Evolutionary conservation across 1,140 invertebrate genomes (phyloP), one percentile per base, ranked within the genome.

Genomic region (Dreissena polymorpha): DNA sequence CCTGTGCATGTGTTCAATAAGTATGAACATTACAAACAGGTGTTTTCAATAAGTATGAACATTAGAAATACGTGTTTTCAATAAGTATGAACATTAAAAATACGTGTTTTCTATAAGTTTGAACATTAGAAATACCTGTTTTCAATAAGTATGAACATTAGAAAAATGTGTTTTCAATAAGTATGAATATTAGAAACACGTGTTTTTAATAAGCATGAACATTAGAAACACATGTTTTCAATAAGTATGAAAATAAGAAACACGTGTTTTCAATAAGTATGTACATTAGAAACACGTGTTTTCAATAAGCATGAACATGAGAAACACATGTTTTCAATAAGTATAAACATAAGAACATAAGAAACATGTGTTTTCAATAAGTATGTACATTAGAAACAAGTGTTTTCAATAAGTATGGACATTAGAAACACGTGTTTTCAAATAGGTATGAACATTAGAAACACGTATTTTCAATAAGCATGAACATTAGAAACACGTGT

Each of bases 1-100:
- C 76, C 92, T 93, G 83, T n/a, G 71, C 81, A 55, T 84, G 50
- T n/a, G 39, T 5, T 8, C 39, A 39, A 39, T 39, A 39, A 39
- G 39, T 39, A 39, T 39, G 39, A 39, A 39, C 39, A 39, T 5
- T 39, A 39, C 3, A 39, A 39, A n/a, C n/a, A n/a, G n/a, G n/a
- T 84, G 50, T n/a, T 2, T 5, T 8, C 39, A 39, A 39, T 39
- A 39, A 39, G 39, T 39, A 39, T 39, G 39, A 39, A 39, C 39
- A 39, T 5, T 39, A 39, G 39, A 39, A 39, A n/a, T n/a, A n/a
- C 81, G 49, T 84, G 50, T n/a, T 2, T 5, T 8, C 39, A 39
- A 39, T 39, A 39, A 39, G 39, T 39, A 39, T 39, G 39, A 39
- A 39, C 39, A 39, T 5, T 39, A 39, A 8, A 39, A 39, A n/a